Evolutionary conservation across 2,888 invertebrate genomes (phyloP).

Genomic region (Rhagophthalmus giganteus): DNA sequence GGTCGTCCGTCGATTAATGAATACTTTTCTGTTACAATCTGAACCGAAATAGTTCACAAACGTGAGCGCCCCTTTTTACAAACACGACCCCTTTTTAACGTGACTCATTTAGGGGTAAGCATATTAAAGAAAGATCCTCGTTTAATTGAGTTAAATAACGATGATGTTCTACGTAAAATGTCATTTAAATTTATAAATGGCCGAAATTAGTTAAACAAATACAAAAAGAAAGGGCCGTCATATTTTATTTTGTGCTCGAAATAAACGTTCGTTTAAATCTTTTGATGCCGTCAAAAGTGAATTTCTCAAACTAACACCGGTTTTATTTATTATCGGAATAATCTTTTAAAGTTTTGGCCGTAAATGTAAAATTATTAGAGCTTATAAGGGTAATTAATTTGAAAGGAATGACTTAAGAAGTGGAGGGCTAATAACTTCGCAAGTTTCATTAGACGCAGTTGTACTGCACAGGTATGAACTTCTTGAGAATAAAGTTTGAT

Average conservation of each 20-base stretch:
- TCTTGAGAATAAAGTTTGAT: slow-evolving; percentile 36
- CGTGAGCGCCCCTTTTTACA: slow-evolving; percentile 13
- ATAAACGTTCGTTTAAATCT: too few species aligned
- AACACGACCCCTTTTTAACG: slow-evolving; percentile 19
- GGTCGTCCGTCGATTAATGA: slow-evolving; percentile 21
- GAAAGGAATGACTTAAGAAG: slow-evolving; percentile 36
- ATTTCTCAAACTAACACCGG: too few species aligned
- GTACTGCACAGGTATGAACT: slow-evolving; percentile 37
- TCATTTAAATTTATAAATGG: background rate
- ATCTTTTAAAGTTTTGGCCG: too few species aligned
- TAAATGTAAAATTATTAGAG: too few species aligned
- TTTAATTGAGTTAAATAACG: slow-evolving; percentile 22
- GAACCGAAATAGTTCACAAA: slow-evolving; percentile 19
- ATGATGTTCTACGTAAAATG: background rate
- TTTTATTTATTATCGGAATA: too few species aligned
- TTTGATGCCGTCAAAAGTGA: too few species aligned
- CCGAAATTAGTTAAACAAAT: background rate
- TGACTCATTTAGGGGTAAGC: slow-evolving; percentile 23
- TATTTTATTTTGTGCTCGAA: background rate
- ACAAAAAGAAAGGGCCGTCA: background rate
- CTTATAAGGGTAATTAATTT: slow-evolving; percentile 38
- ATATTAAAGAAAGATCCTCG: slow-evolving; percentile 14
- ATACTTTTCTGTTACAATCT: slow-evolving; percentile 19
- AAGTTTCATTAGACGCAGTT: slow-evolving; percentile 33
- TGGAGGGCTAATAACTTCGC: slow-evolving; percentile 33